Conservation (phyloP, 2,888 invertebrate genomes). For the Rhamnusium bicolor region DNA sequence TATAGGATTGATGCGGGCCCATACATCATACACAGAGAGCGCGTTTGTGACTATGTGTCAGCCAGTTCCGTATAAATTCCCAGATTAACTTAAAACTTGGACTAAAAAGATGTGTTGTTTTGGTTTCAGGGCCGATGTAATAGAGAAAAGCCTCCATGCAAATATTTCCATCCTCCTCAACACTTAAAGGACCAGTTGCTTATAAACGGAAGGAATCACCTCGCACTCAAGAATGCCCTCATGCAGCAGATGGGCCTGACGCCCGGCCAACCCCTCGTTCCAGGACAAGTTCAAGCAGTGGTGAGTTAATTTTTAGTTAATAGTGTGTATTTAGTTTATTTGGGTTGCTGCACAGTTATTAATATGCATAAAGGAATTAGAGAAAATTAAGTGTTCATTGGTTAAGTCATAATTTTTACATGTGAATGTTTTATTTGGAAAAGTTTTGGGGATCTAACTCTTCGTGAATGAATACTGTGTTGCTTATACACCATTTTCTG, state of each 20-base stretch:
- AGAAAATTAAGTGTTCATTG: constrained; percentile 8
- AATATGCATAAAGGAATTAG: constrained; percentile 10
- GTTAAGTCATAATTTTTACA: background rate
- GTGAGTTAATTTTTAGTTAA: constrained; percentile 76
- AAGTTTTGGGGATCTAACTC: background rate
- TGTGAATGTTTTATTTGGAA: background rate
- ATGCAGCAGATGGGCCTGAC: constrained; percentile 97
- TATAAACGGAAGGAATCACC: constrained; percentile 99
- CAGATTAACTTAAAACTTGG: background rate
- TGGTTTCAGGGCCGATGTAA: constrained; percentile 96
- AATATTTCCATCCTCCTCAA: constrained; percentile 99
- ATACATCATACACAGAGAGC: constrained; percentile 51
- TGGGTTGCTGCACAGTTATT: constrained; percentile 27
- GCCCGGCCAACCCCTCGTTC: constrained; percentile 91
- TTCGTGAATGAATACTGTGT: too few species aligned
- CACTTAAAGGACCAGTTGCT: constrained; percentile 99
- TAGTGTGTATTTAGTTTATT: background rate
- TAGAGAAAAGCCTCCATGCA: constrained; percentile 99
- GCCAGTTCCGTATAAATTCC: background rate
- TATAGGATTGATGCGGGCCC: constrained; percentile 52
- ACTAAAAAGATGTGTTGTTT: constrained; percentile 8
- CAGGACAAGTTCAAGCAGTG: constrained; percentile 94
- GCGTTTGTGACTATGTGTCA: constrained; percentile 27
- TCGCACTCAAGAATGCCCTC: constrained; percentile 98
- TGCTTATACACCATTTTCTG: background rate